Conservation (phyloP, 2,888 invertebrate species). For the Mechanitis messenoides region DNA sequence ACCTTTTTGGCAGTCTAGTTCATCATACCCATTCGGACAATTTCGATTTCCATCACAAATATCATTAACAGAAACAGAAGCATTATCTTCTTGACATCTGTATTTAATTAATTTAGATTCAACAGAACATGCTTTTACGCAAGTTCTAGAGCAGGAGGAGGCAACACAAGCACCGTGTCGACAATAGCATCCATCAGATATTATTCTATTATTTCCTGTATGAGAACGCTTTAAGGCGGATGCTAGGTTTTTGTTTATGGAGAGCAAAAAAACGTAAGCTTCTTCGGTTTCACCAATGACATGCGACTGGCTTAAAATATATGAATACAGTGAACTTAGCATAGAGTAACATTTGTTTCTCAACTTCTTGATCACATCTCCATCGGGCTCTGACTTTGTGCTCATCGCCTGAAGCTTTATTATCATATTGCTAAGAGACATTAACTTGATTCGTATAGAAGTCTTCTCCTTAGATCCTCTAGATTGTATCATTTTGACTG, state of each 20-base stretch:
- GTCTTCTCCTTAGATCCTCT: conserved; percentile 39
- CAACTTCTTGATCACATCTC: conserved; percentile 32
- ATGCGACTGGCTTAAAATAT: conserved; percentile 31
- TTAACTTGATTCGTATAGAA: conserved; percentile 34
- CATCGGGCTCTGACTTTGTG: conserved; percentile 33
- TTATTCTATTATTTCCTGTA: conserved; percentile 49
- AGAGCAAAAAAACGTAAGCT: conserved; percentile 40
- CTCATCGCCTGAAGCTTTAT: conserved; percentile 39
- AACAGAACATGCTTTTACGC: conserved; percentile 46
- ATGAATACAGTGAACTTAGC: conserved; percentile 43
- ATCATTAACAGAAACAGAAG: conserved; percentile 39
- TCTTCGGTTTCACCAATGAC: conserved; percentile 37
- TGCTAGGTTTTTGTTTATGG: conserved; percentile 46
- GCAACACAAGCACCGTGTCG: conserved; percentile 42
- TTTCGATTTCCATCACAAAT: conserved; percentile 52
- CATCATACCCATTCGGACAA: conserved; percentile 55
- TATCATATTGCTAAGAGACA: conserved; percentile 36
- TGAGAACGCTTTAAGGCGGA: conserved; percentile 50
- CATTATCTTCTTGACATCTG: conserved; percentile 39
- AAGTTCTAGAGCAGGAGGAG: conserved; percentile 43
- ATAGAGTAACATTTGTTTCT: conserved; percentile 45
- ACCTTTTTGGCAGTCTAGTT: conserved; percentile 51
- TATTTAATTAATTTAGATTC: conserved; percentile 46
- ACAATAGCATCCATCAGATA: conserved; percentile 48
- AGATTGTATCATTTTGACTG: conserved; percentile 38